Conservation (phyloP, 2,797 vertebrate species). For the Dipus sagitta region DNA sequence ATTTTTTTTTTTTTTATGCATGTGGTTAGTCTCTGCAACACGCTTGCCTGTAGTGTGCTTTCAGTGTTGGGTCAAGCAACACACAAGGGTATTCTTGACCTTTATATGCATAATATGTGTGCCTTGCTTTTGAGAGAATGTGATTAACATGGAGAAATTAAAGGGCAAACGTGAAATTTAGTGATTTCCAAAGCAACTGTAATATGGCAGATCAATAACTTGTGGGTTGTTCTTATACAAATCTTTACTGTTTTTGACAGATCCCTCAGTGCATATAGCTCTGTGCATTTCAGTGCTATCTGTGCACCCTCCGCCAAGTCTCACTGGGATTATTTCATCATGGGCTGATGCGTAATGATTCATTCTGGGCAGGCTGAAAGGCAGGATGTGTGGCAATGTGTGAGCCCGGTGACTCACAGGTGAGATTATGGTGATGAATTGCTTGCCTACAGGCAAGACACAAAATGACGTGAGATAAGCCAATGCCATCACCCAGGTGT, state of each 20-base stretch:
- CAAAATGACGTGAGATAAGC: slow-evolving; percentile 75
- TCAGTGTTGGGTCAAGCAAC: background rate
- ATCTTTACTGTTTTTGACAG: slow-evolving; percentile 69
- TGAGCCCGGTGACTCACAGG: slow-evolving; percentile 52
- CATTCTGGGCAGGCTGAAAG: slow-evolving; percentile 61
- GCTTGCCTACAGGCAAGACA: slow-evolving; percentile 72
- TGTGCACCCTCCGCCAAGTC: slow-evolving; percentile 49
- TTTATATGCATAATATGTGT: slow-evolving; percentile 46
- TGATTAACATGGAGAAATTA: slow-evolving; percentile 81
- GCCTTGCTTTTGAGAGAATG: slow-evolving; percentile 57
- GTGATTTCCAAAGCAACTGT: slow-evolving; percentile 73
- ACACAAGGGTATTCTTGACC: slow-evolving; percentile 51
- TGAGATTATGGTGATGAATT: slow-evolving; percentile 71
- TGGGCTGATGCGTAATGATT: slow-evolving; percentile 40
- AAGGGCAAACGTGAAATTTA: slow-evolving; percentile 74
- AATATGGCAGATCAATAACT: slow-evolving; percentile 71
- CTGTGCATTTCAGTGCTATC: slow-evolving; percentile 53
- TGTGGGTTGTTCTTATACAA: slow-evolving; percentile 61
- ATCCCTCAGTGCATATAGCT: slow-evolving; percentile 52
- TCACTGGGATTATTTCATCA: slow-evolving; percentile 73
- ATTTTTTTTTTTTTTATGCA: background rate
- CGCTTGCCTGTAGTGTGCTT: background rate
- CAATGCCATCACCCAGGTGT: slow-evolving; percentile 60
- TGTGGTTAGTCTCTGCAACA: background rate
- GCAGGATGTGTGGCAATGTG: slow-evolving; percentile 60